A percentile compares a stretch with the other conserved stretches of the same genome.
phyloP scores from a whole-genome alignment of 2,797 vertebrate species.

The Coregonus suidteri region DNA sequence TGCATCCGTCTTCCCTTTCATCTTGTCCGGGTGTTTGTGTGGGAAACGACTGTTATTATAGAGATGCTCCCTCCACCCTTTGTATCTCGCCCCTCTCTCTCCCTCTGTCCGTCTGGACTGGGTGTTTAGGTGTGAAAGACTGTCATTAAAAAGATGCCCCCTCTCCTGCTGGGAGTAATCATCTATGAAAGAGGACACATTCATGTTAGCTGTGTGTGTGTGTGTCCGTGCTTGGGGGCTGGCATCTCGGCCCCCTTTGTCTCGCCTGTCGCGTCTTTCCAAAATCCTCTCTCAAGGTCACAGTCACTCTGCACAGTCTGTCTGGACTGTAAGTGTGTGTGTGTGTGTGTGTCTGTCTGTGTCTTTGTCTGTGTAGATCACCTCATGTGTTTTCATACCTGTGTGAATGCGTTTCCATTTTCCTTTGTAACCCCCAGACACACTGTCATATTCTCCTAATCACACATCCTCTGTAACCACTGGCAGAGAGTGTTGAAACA shows the following conservation, averaged over 20 bases:
- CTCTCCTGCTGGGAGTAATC: constrained; percentile 37
- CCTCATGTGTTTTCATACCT: too few species aligned
- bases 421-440: too few species aligned
- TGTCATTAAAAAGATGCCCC: constrained; percentile 70
- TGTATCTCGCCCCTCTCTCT: too few species aligned
- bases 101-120: too few species aligned
- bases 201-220: background rate
- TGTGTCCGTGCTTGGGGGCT: constrained; percentile 12
- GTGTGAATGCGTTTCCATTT: background rate
- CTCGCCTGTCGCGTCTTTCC: constrained; percentile 24
- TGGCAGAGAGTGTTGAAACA: too few species aligned
- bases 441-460: background rate
- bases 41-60: too few species aligned
- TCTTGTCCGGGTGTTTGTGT: too few species aligned
- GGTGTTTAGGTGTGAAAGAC: constrained; percentile 64
- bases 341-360: constrained; percentile 17
- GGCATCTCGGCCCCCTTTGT: constrained; percentile 64
- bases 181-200: too few species aligned
- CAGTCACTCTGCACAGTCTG: constrained; percentile 42
- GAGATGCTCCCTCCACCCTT: too few species aligned
- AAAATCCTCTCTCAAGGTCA: constrained; percentile 68
- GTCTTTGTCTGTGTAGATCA: too few species aligned
- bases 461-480: background rate
- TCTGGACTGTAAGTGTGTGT: background rate
- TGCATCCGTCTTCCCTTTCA: too few species aligned